Conservation (phyloP, 1,140 invertebrate genomes). For the Hormaphis cornu region DNA sequence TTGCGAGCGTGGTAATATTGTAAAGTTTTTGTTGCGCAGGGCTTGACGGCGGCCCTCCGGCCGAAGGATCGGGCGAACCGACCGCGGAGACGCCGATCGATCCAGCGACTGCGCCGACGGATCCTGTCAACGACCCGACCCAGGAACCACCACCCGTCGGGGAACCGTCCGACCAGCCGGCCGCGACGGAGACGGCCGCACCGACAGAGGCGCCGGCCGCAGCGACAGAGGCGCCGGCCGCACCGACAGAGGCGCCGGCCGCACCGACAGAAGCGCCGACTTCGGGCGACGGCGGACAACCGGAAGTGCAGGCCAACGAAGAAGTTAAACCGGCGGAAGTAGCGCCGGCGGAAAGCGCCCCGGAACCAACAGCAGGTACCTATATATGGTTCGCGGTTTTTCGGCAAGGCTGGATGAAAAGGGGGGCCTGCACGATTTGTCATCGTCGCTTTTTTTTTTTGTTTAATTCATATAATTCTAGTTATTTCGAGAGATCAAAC, state of each 20-base stretch:
- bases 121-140: neutral
- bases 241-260: neutral
- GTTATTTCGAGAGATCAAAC: too few relatives aligned
- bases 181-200: neutral
- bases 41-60: conserved; percentile 31
- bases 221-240: neutral
- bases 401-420: too few relatives aligned
- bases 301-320: neutral
- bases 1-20: too few relatives aligned
- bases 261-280: conserved; percentile 11
- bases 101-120: neutral
- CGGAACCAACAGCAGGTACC: neutral
- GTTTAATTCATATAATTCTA: too few relatives aligned
- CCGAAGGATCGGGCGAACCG: conserved; percentile 12
- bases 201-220: neutral
- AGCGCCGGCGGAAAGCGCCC: conserved; percentile 8
- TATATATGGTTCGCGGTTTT: neutral
- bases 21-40: neutral
- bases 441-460: too few relatives aligned
- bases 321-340: neutral
- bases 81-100: conserved; percentile 8
- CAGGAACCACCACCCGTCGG: neutral
- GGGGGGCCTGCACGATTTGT: too few relatives aligned
- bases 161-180: conserved; percentile 16
- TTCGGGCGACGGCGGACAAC: neutral